These are phyloP conservation scores for Vidua macroura DNA, from an alignment of 2,113 vertebrate species.

Conservation along the genomic window DNA sequence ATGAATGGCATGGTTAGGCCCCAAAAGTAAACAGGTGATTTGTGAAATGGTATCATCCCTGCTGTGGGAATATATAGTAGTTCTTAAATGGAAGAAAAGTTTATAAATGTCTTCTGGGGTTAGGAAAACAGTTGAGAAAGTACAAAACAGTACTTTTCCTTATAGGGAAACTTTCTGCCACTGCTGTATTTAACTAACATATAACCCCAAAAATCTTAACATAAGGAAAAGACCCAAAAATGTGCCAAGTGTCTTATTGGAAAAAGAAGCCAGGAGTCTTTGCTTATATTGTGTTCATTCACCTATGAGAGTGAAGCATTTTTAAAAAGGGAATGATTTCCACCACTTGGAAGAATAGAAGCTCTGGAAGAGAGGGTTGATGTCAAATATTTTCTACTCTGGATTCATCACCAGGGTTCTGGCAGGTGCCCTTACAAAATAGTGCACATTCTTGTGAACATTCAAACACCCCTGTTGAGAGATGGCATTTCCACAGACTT, in stretches of 20 bases:
- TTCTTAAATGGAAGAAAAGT: neutral
- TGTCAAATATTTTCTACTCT: slow-evolving; percentile 20
- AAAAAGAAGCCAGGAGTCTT: neutral
- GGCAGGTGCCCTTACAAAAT: slow-evolving; percentile 31
- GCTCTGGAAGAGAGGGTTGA: neutral
- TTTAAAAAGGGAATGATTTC: neutral
- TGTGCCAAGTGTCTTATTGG: neutral
- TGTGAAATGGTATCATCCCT: neutral
- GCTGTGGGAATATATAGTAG: neutral
- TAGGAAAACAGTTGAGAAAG: neutral
- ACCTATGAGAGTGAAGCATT: neutral
- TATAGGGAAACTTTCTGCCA: neutral
- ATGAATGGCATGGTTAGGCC: neutral
- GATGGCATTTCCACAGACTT: slow-evolving; percentile 31
- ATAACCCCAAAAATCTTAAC: neutral
- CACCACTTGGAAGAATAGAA: neutral
- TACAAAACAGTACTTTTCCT: neutral
- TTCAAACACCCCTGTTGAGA: neutral
- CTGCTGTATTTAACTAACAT: neutral
- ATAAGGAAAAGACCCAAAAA: neutral
- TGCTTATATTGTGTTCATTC: neutral
- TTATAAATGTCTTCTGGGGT: neutral
- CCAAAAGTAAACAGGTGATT: neutral
- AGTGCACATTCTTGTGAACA: neutral
- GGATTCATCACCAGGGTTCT: slow-evolving; percentile 39